Percentiles rank a stretch among this genome's conserved stretches.
Evolutionary conservation across 1,140 invertebrate species (phyloP).

Genomic region (Carcinoscorpius rotundicauda): DNA sequence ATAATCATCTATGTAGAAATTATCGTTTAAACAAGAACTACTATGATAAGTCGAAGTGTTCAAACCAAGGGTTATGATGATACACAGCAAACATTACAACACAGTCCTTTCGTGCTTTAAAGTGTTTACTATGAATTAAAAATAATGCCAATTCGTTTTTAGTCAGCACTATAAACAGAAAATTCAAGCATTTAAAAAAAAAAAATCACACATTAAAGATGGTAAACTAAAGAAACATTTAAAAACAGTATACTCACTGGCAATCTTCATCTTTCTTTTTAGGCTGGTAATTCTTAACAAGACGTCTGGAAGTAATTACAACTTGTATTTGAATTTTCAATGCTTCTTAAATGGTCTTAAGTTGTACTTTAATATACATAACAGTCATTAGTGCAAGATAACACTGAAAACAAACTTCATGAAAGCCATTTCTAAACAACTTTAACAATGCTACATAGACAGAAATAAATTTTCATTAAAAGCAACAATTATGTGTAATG

Average conservation of each 20-base stretch:
- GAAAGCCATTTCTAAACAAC: not conserved
- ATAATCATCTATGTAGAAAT: no score
- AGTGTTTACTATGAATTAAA: not conserved
- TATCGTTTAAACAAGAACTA: no score
- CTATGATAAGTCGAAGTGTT: no score
- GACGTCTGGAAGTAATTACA: slow-evolving; percentile 56
- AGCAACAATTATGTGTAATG: no score
- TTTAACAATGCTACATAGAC: not conserved
- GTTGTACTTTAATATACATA: not conserved
- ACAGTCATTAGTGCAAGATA: not conserved
- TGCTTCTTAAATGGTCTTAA: not conserved
- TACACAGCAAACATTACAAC: no score
- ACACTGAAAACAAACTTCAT: not conserved
- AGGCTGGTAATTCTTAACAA: slow-evolving; percentile 91
- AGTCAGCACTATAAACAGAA: not conserved
- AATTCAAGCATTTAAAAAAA: no score
- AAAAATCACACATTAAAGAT: no score
- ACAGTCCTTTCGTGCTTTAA: no score
- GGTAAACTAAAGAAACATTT: not conserved
- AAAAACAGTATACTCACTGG: slow-evolving; percentile 56
- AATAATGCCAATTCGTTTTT: slow-evolving; percentile 5
- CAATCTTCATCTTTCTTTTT: slow-evolving; percentile 97
- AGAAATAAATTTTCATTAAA: not conserved
- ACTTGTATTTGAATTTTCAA: not conserved
- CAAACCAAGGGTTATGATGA: no score